Conservation (phyloP, 2,888 invertebrate species). For the Philaethria dido region DNA sequence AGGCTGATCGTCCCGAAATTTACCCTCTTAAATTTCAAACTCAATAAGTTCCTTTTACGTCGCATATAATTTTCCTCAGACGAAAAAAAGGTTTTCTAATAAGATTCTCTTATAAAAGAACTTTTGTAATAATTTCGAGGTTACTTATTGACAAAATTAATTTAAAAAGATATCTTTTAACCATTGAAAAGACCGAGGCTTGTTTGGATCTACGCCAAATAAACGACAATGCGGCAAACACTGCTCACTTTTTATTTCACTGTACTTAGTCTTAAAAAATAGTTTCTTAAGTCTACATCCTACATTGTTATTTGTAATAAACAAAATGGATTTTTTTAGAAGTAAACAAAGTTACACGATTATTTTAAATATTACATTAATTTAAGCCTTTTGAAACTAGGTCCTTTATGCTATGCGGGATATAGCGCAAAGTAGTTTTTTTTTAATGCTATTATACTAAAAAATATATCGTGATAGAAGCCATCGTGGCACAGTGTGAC, state of each 20-base stretch:
- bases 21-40: conserved; percentile 20
- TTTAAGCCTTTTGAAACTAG: too few relatives aligned
- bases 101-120: conserved; percentile 10
- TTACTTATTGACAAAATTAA: conserved; percentile 22
- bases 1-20: conserved; percentile 7
- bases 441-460: too few relatives aligned
- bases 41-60: conserved; percentile 12
- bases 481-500: too few relatives aligned
- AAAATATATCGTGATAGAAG: too few relatives aligned
- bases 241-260: not conserved
- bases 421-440: too few relatives aligned
- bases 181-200: not conserved
- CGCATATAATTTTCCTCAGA: conserved; percentile 8
- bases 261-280: not conserved
- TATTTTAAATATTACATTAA: too few relatives aligned
- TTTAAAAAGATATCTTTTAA: conserved; percentile 20
- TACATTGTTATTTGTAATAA: not conserved
- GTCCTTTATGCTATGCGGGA: too few relatives aligned
- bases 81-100: conserved; percentile 5
- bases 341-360: too few relatives aligned
- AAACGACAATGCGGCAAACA: conserved; percentile 10
- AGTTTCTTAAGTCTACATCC: not conserved
- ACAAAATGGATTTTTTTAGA: not conserved
- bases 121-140: conserved; percentile 14
- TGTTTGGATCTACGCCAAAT: conserved; percentile 3